Evolutionary conservation across 2,888 invertebrate species (phyloP), one percentile per base, ranked within the genome.

Genomic region (Fragum sueziense): DNA sequence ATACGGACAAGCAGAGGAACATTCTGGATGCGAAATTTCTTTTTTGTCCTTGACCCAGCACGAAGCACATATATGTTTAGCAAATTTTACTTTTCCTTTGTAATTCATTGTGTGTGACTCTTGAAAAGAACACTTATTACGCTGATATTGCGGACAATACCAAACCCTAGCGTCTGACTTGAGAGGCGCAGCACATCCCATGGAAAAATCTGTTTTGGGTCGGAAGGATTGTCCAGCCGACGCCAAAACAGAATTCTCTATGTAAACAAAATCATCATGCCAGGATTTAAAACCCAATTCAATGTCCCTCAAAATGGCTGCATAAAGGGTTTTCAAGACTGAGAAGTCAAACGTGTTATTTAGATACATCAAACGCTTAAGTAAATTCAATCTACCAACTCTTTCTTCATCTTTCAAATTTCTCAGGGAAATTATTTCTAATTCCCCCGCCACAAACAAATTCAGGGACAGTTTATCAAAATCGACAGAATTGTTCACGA

Each of bases 61-160:
- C 14, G 61, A n/a, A 3, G 61, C 61, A 61, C 61, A 61, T 20
- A 61, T 61, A 31, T 61, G 61, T 29, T 61, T 61, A 31, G 61
- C 33, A 20, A 27, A 33, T 20, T 33, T 31, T 33, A n/a, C n/a
- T 33, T 33, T 61, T 7, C 61, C 61, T n/a, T 61, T 61, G 33
- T 33, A 7, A n/a, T 33, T 14, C 17, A 61, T n/a, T n/a, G 33
- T 33, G 29, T 61, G 61, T 14, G 33, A 61, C 14, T 61, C 33
- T 33, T 61, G 31, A 33, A 33, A 33, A 6, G 33, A 20, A 61
- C 61, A 61, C 17, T 61, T 61, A 33, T 61, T 61, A 14, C 61
- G 14, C n/a, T 33, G 33, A 33, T 31, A 61, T 33, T 61, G 14
- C 4, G 61, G 20, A 33, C 61, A 61, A 29, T 33, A 61, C 33